phyloP scores from a whole-genome alignment of 37 sponge, comb jelly and placozoan species.

The Ephydatia muelleri region DNA sequence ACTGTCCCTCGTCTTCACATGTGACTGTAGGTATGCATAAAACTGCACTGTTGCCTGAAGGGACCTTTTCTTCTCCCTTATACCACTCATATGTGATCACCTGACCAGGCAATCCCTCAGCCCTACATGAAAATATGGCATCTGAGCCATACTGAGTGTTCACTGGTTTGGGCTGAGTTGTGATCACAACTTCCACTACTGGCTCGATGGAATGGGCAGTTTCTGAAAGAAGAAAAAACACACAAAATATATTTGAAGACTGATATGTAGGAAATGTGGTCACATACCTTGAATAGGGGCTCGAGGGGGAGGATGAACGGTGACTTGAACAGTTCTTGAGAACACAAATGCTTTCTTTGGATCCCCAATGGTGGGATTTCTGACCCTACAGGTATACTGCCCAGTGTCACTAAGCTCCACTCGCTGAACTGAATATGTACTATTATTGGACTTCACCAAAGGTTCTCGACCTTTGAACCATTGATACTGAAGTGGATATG shows the following conservation, averaged over 20 bases:
- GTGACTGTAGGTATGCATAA: not conserved
- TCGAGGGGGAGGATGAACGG: not conserved
- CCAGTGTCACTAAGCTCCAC: not conserved
- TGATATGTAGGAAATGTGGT: no score
- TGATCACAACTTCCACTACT: not conserved
- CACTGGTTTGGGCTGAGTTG: not conserved
- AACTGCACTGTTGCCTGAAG: not conserved
- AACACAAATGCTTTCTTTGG: not conserved
- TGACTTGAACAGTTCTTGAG: slow-evolving; percentile 8
- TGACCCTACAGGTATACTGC: slow-evolving; percentile 25
- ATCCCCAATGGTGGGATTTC: slow-evolving; percentile 38
- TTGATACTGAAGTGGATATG: slow-evolving; percentile 15
- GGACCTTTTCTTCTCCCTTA: not conserved
- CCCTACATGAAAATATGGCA: not conserved
- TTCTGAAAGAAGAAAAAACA: not conserved
- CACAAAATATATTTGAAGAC: no score
- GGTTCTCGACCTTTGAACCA: slow-evolving; percentile 8
- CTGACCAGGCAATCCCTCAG: not conserved
- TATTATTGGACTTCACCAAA: not conserved
- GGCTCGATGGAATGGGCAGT: not conserved
- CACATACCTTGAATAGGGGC: not conserved
- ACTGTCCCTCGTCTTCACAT: not conserved
- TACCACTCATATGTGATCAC: not conserved
- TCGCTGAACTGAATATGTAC: not conserved
- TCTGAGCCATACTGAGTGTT: not conserved